These are phyloP conservation scores for Rhinolophus sinicus DNA, from an alignment of 2,113 vertebrate genomes.

Conservation along the genomic window DNA sequence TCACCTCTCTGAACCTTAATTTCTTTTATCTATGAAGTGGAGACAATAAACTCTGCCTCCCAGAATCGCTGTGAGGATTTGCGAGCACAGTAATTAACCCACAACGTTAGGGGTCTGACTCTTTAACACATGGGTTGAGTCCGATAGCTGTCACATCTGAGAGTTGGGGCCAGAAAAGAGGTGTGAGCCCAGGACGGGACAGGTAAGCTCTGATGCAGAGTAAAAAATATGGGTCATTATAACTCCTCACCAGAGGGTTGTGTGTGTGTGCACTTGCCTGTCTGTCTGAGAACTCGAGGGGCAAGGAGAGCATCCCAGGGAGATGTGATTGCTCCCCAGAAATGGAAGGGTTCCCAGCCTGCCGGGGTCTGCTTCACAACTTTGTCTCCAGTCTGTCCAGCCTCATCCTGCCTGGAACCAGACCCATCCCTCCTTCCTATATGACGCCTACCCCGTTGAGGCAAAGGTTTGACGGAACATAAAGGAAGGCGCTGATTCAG, in stretches of 20 bases:
- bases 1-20: not conserved
- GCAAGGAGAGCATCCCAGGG: not conserved
- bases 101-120: not conserved
- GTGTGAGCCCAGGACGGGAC: not conserved
- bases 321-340: not conserved
- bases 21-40: not conserved
- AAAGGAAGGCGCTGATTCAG: not conserved
- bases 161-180: not conserved
- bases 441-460: not conserved
- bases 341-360: not conserved
- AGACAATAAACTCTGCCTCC: not conserved
- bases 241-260: not conserved
- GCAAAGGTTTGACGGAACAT: not conserved
- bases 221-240: not conserved
- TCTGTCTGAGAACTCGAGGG: not conserved
- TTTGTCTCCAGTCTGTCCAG: not conserved
- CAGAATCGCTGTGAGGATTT: not conserved
- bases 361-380: not conserved
- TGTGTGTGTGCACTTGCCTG: not conserved
- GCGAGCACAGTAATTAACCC: no score
- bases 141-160: not conserved
- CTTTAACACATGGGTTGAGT: not conserved
- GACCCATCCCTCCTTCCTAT: not conserved
- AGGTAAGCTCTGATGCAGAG: not conserved
- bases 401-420: accelerated